These are phyloP conservation scores for Chionoecetes opilio DNA, from an alignment of 1,140 invertebrate genomes.

Conservation along the genomic window DNA sequence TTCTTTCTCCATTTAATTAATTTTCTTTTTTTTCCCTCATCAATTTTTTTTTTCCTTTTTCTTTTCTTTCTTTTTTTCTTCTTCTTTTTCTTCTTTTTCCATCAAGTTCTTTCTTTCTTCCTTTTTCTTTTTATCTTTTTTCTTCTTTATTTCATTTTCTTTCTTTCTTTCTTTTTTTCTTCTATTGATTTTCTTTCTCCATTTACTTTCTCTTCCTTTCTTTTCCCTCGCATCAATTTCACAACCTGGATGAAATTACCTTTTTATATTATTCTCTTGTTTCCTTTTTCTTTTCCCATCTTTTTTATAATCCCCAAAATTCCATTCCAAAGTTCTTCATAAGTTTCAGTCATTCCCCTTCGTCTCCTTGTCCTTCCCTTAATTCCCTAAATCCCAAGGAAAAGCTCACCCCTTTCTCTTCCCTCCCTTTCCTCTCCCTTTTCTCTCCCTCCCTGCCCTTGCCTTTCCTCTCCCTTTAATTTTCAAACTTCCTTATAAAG, in stretches of 20 bases:
- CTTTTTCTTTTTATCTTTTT: neutral
- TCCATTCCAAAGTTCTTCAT: no score
- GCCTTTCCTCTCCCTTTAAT: neutral
- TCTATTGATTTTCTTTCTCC: neutral
- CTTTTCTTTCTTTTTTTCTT: neutral
- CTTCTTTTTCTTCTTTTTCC: neutral
- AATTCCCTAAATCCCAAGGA: no score
- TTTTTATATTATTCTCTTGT: neutral
- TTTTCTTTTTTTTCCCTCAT: neutral
- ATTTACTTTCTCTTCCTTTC: no score
- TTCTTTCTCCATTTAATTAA: neutral
- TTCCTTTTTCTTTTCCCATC: no score
- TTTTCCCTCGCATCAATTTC: no score
- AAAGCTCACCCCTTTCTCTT: neutral
- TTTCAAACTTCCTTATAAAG: no score
- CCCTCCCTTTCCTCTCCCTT: neutral
- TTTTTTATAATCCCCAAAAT: no score
- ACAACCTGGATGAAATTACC: no score
- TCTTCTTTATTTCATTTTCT: no score
- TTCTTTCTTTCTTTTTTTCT: neutral
- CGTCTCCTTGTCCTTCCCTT: no score
- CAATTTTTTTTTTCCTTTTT: neutral
- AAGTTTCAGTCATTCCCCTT: no score
- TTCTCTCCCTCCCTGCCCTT: neutral
- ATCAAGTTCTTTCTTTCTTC: neutral